Percentiles rank a stretch among this genome's conserved stretches.
phyloP scores from a whole-genome alignment of 2,888 invertebrate species.

The Panzeria rudis region DNA sequence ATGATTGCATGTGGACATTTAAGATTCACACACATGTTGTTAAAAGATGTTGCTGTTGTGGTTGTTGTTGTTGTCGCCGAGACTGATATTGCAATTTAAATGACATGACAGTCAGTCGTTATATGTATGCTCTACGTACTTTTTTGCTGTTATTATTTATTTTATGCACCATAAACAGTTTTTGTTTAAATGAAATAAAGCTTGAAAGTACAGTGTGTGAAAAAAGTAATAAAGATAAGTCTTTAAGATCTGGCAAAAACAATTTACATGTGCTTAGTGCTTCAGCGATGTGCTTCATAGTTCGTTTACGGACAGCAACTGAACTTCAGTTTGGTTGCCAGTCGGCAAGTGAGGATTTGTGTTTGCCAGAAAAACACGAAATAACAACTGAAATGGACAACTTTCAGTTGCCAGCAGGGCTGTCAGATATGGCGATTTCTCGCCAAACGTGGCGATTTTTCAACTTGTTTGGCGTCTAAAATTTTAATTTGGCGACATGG shows the following conservation, averaged over 20 bases:
- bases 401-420: too few species aligned
- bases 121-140: slow-evolving; percentile 2
- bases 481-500: too few species aligned
- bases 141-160: not conserved
- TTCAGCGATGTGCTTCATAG: not conserved
- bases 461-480: too few species aligned
- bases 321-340: too few species aligned
- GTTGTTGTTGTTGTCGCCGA: not conserved
- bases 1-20: slow-evolving; percentile 62
- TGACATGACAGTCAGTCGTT: slow-evolving; percentile 58
- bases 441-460: too few species aligned
- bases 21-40: slow-evolving; percentile 70
- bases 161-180: slow-evolving; percentile 42
- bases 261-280: too few species aligned
- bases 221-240: slow-evolving; percentile 3
- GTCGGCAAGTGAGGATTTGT: too few species aligned
- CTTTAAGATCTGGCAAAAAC: too few species aligned
- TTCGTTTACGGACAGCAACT: too few species aligned
- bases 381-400: too few species aligned
- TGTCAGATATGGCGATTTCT: too few species aligned
- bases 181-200: slow-evolving; percentile 37
- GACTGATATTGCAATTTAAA: slow-evolving; percentile 55
- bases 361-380: too few species aligned
- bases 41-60: slow-evolving; percentile 28
- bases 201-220: slow-evolving; percentile 22